phyloP scores from a whole-genome alignment of 2,113 vertebrate genomes.

The Formicarius rufipectus region DNA sequence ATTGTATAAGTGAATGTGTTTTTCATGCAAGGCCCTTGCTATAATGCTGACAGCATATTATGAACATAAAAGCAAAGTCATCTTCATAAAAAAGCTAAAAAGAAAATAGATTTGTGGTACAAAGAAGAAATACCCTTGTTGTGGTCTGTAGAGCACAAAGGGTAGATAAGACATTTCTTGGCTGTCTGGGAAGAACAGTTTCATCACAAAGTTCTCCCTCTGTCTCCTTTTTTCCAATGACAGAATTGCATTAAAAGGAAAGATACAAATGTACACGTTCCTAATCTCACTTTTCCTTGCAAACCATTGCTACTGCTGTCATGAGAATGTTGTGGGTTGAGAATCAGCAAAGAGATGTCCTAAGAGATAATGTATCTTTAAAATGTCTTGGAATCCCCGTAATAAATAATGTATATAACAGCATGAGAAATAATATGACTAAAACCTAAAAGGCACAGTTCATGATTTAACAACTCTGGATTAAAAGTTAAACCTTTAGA shows the following conservation, averaged over 20 bases:
- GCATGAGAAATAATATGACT: not conserved
- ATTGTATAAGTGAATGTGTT: not conserved
- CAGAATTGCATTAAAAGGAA: conserved; percentile 13
- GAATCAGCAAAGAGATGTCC: not conserved
- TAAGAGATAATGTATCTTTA: conserved; percentile 10
- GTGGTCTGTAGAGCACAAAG: conserved; percentile 42
- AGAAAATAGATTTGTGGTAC: not conserved
- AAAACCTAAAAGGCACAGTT: conserved; percentile 18
- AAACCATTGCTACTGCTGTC: not conserved
- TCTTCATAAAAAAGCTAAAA: conserved; percentile 26
- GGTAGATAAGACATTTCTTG: not conserved
- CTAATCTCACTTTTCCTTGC: conserved; percentile 8
- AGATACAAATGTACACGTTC: not conserved
- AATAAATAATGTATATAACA: conserved; percentile 14
- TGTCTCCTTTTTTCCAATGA: not conserved
- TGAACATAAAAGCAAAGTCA: conserved; percentile 16
- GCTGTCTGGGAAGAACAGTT: not conserved
- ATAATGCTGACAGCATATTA: not conserved
- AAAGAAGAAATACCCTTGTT: not conserved
- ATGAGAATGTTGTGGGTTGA: not conserved
- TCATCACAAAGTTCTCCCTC: not conserved
- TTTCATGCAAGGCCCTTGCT: not conserved
- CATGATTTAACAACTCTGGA: not conserved
- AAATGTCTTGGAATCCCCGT: conserved; percentile 13
- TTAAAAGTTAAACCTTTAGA: not conserved